Evolutionary conservation across 2,888 invertebrate genomes (phyloP).

Genomic region (Trachelus iudaicus): DNA sequence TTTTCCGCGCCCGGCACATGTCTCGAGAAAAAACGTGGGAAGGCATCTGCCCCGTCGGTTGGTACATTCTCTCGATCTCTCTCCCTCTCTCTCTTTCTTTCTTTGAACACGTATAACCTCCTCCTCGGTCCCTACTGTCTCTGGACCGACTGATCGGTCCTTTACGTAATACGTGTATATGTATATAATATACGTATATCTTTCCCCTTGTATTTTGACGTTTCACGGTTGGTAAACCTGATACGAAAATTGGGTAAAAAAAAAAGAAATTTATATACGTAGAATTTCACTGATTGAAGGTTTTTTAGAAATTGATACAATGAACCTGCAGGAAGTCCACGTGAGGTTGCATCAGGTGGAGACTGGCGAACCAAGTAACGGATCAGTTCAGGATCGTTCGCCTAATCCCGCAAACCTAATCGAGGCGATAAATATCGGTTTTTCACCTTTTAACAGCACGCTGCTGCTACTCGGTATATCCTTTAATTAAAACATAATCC

Average conservation of each 20-base stretch:
- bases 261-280: background rate
- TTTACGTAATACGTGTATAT: background rate
- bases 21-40: conserved; percentile 58
- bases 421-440: conserved; percentile 49
- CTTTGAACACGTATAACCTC: conserved; percentile 17
- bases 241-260: background rate
- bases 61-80: conserved; percentile 4
- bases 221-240: background rate
- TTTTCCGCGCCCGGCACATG: conserved; percentile 58
- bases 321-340: background rate
- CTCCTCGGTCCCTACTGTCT: background rate
- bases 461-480: conserved; percentile 37
- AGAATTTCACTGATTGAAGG: background rate
- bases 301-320: background rate
- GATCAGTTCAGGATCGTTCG: background rate
- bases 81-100: conserved; percentile 22
- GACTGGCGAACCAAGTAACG: conserved; percentile 1
- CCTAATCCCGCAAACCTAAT: conserved; percentile 16
- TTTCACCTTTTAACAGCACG: conserved; percentile 39
- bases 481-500: conserved; percentile 60
- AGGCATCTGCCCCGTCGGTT: conserved; percentile 51
- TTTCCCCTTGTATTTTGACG: conserved; percentile 15
- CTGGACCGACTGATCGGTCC: background rate
- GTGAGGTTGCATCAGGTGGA: conserved; percentile 36
- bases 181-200: background rate